These are phyloP conservation scores for Dromas ardeola DNA, from an alignment of 2,113 vertebrate genomes.

Conservation along the genomic window DNA sequence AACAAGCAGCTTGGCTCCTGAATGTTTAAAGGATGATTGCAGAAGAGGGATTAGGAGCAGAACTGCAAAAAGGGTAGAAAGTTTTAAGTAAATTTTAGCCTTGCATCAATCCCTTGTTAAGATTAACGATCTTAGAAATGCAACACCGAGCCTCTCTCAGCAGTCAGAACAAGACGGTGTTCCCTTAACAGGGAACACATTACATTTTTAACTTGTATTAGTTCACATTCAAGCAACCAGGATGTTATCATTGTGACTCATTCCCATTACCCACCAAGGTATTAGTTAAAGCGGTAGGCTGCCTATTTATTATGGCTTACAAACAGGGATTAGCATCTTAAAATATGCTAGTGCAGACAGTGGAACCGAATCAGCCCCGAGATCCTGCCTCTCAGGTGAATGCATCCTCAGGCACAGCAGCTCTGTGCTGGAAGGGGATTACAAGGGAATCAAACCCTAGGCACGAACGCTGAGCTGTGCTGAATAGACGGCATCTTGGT, in stretches of 20 bases:
- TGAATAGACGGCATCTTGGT: neutral
- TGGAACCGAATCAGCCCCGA: neutral
- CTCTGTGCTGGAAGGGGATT: neutral
- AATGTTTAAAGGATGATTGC: neutral
- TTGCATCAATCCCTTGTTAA: neutral
- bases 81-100: neutral
- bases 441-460: neutral
- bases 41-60: neutral
- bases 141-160: neutral
- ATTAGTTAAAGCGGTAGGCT: neutral
- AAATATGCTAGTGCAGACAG: neutral
- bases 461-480: neutral
- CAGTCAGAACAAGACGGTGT: neutral
- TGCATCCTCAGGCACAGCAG: neutral
- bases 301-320: neutral
- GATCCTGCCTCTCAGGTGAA: neutral
- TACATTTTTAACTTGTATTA: neutral
- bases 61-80: neutral
- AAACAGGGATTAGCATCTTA: neutral
- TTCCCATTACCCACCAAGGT: conserved; percentile 21
- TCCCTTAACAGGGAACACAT: neutral
- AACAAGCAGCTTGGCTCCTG: neutral
- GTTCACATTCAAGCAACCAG: neutral
- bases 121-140: neutral
- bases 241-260: conserved; percentile 38